A percentile compares a stretch with the other conserved stretches of the same genome.
Evolutionary conservation across 1,140 invertebrate genomes (phyloP).

Genomic region (Ladona fulva): DNA sequence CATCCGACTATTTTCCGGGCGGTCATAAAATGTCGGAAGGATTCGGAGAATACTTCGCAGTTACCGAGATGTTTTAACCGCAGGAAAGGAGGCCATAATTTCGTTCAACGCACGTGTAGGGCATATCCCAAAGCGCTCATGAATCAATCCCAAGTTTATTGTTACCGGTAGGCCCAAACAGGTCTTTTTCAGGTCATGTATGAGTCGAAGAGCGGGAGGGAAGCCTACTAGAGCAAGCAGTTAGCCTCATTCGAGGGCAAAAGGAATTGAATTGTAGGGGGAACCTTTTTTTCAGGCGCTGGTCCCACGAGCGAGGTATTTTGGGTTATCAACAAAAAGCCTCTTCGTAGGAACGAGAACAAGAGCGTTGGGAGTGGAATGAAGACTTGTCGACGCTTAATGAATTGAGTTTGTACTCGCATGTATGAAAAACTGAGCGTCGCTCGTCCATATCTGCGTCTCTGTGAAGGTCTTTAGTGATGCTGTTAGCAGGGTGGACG

Average conservation of each 20-base stretch:
- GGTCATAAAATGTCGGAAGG: no score
- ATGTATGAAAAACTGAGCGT: no score
- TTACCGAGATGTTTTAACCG: not conserved
- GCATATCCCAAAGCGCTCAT: not conserved
- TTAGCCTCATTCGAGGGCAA: conserved; percentile 3
- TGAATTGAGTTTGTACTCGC: no score
- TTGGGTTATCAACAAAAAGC: not conserved
- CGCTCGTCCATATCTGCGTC: no score
- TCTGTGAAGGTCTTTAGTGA: no score
- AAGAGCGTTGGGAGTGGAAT: not conserved
- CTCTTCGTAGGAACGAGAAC: not conserved
- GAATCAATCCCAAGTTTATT: not conserved
- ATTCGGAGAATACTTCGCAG: no score
- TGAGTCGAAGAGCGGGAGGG: not conserved
- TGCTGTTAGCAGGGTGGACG: no score
- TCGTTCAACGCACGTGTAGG: not conserved
- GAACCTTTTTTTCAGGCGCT: not conserved
- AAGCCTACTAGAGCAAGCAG: not conserved
- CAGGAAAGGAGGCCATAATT: not conserved
- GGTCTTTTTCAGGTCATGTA: conserved; percentile 1
- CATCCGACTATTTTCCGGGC: no score
- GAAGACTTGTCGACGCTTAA: no score
- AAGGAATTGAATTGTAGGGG: conserved; percentile 1
- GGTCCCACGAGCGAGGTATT: not conserved
- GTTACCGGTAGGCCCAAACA: not conserved